Evolutionary conservation across 1,140 invertebrate genomes (phyloP).

Genomic region (Orussus abietinus): DNA sequence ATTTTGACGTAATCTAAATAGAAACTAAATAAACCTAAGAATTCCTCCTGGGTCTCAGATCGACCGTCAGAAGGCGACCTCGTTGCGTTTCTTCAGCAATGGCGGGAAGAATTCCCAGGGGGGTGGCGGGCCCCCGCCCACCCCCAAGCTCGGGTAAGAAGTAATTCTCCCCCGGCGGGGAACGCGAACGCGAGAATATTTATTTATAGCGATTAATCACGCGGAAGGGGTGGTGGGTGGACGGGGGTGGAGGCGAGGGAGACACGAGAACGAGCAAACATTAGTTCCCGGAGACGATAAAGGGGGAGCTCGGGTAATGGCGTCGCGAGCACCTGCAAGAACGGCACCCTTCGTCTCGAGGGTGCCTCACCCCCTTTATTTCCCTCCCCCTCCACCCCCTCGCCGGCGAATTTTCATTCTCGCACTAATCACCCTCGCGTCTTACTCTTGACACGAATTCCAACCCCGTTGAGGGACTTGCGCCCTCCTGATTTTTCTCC

Average conservation of each 20-base stretch:
- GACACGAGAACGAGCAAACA: slow-evolving; percentile 15
- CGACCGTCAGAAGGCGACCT: too few species aligned
- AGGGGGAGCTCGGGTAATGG: slow-evolving; percentile 16
- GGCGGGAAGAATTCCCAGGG: neutral
- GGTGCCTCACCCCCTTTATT: too few species aligned
- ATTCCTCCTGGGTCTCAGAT: too few species aligned
- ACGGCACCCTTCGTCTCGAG: slow-evolving; percentile 11
- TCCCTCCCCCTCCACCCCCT: neutral
- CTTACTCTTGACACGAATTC: too few species aligned
- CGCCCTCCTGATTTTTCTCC: too few species aligned
- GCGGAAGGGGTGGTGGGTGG: slow-evolving; percentile 14
- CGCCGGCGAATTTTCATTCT: neutral
- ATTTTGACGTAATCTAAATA: too few species aligned
- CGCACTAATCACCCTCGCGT: slow-evolving; percentile 13
- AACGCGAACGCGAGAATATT: slow-evolving; percentile 15
- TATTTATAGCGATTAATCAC: slow-evolving; percentile 26
- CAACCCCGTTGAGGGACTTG: too few species aligned
- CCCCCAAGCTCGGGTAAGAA: too few species aligned
- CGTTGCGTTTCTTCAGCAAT: too few species aligned
- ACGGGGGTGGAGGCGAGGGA: slow-evolving; percentile 1
- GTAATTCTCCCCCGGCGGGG: neutral
- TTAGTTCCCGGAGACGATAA: slow-evolving; percentile 20
- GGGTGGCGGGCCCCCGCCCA: neutral
- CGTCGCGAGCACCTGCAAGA: slow-evolving; percentile 6
- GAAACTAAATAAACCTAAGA: too few species aligned